Percentiles rank a stretch among this genome's conserved stretches.
Evolutionary conservation across 2,113 vertebrate species (phyloP).

Genomic region (Regulus satrapa): DNA sequence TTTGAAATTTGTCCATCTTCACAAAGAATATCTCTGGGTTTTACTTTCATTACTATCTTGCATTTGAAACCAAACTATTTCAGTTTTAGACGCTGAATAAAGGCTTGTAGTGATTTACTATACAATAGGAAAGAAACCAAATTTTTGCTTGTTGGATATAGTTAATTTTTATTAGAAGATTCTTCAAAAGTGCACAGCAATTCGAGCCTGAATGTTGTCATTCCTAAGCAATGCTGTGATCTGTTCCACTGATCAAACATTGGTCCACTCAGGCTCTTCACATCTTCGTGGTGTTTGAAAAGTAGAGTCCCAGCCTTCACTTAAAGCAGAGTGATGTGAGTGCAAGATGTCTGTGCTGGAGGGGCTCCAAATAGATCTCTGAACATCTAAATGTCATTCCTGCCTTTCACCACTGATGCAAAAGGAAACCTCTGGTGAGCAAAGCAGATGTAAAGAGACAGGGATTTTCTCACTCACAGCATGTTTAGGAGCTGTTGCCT

Average conservation of each 20-base stretch:
- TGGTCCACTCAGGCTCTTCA: not conserved
- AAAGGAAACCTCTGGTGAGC: not conserved
- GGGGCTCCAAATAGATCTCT: not conserved
- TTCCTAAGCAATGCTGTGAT: not conserved
- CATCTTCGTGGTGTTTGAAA: not conserved
- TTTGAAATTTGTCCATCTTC: not conserved
- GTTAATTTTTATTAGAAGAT: not conserved
- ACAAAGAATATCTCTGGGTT: not conserved
- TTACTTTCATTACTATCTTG: not conserved
- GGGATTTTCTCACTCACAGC: not conserved
- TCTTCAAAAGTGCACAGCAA: not conserved
- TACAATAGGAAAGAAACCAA: not conserved
- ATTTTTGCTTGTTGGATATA: not conserved
- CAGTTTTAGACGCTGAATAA: not conserved
- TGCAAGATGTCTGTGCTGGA: not conserved
- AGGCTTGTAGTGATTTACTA: not conserved
- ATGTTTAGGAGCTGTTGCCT: not conserved
- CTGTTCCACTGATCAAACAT: accelerated
- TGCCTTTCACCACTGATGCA: not conserved
- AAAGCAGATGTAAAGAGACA: not conserved
- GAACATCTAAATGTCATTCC: not conserved
- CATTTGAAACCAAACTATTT: not conserved
- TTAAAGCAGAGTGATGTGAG: not conserved
- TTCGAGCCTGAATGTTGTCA: not conserved
- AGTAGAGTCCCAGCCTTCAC: not conserved